Base-by-base conservation (phyloP, 2,888 invertebrate genomes). In the Arctia plantaginis region DNA sequence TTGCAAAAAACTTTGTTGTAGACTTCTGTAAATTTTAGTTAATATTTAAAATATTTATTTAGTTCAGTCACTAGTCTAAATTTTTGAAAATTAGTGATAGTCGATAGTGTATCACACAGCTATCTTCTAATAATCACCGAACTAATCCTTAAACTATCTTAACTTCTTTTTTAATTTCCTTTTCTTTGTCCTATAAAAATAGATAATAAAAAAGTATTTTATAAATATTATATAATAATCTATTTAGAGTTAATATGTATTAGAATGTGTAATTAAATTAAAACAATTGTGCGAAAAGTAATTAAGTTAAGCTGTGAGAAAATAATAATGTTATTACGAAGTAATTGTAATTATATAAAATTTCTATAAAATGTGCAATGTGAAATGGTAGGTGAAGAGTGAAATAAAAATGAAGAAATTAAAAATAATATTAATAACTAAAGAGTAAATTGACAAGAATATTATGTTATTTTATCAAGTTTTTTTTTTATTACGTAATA, bases 1-100 rank as follows among this genome's bases (percentile, higher is more conserved):
- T 86, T 84, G 79, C 67, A 80, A 79, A 83, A 80, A 68, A 72
- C 75, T 81, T 67, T 69, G 70, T 47, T 27, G 12, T 30, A 62
- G 18, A 69, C 74, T 69, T 79, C 72, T 66, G 76, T 78, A 77
- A 83, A 72, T 13, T 75, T 78, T 74, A 73, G 73, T 77, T 75
- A 73, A 69, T 3, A 15, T 33, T 51, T 13, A 18, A 55, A 55
- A n/a, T 39, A 59, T n/a, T 15, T 18, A 39, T 39, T 8, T 7
- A 35, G 15, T 59, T 39, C 27, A 1, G 12, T 44, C 39, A 39
- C 10, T 27, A 59, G 12, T 65, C 4, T 12, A 0, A 35, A 23
- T 39, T n/a, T n/a, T 35, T 23, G n/a, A 4, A 7, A 30, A 30
- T 6, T 30, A 30, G 59, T 27, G n/a, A 6, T 10, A 27, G 27